A percentile compares a stretch with the other conserved stretches of the same genome.
Conservation (phyloP, 2,113 vertebrate species). For the Leiothrix lutea region DNA sequence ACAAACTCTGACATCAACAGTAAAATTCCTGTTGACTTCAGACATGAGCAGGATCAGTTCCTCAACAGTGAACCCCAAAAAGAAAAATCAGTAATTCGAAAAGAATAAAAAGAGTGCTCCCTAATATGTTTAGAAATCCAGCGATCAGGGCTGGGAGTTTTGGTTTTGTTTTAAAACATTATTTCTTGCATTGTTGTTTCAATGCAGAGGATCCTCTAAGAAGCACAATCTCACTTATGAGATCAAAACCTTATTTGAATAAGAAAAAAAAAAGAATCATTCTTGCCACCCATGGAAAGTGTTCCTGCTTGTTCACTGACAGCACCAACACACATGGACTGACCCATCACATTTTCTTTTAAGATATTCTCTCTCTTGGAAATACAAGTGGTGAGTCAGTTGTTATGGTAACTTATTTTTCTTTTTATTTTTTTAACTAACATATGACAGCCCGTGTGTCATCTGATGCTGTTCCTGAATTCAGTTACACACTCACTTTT, state of each 20-base stretch:
- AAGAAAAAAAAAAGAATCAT: neutral
- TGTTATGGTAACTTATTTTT: constrained; percentile 62
- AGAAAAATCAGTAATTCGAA: neutral
- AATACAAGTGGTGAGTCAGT: constrained; percentile 32
- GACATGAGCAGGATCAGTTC: neutral
- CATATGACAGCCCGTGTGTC: constrained; percentile 40
- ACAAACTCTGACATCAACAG: neutral
- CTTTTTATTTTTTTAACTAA: neutral
- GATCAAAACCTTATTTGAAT: neutral
- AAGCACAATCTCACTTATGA: neutral
- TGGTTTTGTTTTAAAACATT: neutral
- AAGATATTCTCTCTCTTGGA: neutral
- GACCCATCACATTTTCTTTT: neutral
- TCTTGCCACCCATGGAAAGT: neutral
- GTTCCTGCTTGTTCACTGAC: neutral
- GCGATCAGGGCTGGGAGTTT: neutral
- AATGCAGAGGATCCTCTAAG: neutral
- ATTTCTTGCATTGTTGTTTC: neutral
- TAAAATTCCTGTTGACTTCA: neutral
- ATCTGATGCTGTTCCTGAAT: constrained; percentile 45
- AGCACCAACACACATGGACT: neutral
- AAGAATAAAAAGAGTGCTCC: neutral
- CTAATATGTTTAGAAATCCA: neutral
- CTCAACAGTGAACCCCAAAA: neutral
- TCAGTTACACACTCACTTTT: neutral